Percentiles rank a stretch among this genome's conserved stretches.
Conservation (phyloP, 2,113 vertebrate genomes). For the Tinamus guttatus region DNA sequence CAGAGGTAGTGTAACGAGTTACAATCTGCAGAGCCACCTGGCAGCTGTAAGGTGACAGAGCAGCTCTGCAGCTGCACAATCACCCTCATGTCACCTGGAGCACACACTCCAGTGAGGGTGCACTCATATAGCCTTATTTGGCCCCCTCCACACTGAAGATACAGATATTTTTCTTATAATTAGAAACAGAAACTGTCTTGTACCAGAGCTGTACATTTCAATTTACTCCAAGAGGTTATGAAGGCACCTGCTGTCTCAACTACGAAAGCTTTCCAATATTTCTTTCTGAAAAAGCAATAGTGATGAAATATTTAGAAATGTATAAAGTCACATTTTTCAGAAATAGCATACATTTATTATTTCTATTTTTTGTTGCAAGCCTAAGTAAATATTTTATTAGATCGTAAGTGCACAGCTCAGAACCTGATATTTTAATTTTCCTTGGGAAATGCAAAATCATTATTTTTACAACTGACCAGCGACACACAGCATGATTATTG, state of each 20-base stretch:
- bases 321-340: background rate
- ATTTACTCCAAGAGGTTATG: background rate
- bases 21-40: background rate
- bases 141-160: background rate
- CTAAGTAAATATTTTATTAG: conserved; percentile 21
- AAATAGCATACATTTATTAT: background rate
- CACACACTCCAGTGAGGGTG: no score
- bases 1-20: background rate
- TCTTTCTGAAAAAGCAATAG: background rate
- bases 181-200: background rate
- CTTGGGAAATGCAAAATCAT: background rate
- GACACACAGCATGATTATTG: background rate
- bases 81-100: background rate
- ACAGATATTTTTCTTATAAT: background rate
- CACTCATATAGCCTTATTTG: background rate
- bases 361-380: conserved; percentile 10
- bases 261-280: background rate
- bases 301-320: background rate
- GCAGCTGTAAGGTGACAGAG: background rate
- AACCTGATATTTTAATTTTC: conserved; percentile 26
- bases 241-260: background rate
- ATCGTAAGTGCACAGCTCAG: background rate
- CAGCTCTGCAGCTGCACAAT: background rate
- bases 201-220: background rate
- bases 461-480: conserved; percentile 29